phyloP scores from a whole-genome alignment of 2,113 vertebrate species.

The Coturnix japonica region DNA sequence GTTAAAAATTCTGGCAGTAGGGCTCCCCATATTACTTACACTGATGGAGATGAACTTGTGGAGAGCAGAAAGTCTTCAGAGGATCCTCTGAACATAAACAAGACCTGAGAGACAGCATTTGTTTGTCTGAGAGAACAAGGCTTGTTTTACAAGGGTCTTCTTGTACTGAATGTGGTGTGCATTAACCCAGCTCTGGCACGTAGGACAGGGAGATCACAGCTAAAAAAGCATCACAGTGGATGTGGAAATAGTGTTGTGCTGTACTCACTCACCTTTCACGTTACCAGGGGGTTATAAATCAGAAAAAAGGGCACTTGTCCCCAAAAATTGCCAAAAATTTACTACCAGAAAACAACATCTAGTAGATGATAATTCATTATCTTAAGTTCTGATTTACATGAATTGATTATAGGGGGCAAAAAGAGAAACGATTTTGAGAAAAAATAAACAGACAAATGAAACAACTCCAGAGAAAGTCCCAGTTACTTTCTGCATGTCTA shows the following conservation, averaged over 20 bases:
- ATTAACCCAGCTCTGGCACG: neutral
- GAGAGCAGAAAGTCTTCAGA: constrained; percentile 32
- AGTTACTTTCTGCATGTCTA: neutral
- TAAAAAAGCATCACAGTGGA: neutral
- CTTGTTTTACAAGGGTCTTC: neutral
- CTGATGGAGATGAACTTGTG: neutral
- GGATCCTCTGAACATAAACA: constrained; percentile 16
- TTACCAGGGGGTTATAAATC: neutral
- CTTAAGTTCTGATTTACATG: neutral
- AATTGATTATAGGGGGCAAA: neutral
- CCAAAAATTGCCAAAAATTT: neutral
- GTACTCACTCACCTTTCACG: neutral
- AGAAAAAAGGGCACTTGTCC: neutral
- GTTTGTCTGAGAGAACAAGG: neutral
- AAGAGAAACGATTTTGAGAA: neutral
- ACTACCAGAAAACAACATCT: neutral
- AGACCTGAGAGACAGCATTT: neutral
- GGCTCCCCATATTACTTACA: constrained; percentile 38
- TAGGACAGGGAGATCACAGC: neutral
- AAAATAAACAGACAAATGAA: neutral
- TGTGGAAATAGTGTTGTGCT: neutral
- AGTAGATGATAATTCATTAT: neutral
- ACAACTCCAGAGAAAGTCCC: neutral
- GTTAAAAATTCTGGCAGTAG: constrained; percentile 64
- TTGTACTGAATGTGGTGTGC: fast-evolving